Evolutionary conservation across 2,113 vertebrate species (phyloP).

Genomic region (Pituophis catenifer): DNA sequence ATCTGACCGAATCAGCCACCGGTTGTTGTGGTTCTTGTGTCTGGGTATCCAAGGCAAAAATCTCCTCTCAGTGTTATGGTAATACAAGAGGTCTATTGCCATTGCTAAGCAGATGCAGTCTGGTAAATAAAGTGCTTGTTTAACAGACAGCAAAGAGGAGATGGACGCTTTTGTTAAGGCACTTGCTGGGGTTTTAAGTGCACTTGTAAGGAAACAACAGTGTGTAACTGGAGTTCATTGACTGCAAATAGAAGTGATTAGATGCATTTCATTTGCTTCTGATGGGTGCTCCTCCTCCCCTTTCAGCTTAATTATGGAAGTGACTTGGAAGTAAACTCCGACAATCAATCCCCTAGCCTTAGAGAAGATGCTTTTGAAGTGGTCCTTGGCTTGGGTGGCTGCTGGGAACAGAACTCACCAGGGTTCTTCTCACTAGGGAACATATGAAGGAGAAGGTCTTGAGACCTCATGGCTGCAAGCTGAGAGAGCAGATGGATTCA

Average conservation of each 20-base stretch:
- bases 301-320: slow-evolving; percentile 2
- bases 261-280: slow-evolving; percentile 16
- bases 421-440: not conserved
- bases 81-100: slow-evolving; percentile 45
- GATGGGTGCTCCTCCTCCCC: not conserved
- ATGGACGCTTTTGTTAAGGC: slow-evolving; percentile 61
- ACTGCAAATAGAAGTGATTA: slow-evolving; percentile 59
- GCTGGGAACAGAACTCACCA: not conserved
- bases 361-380: not conserved
- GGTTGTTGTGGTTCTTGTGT: not conserved
- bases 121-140: slow-evolving; percentile 52
- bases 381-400: not conserved
- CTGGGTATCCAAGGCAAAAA: slow-evolving; percentile 48
- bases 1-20: not conserved
- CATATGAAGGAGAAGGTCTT: not conserved
- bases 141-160: slow-evolving; percentile 53
- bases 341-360: not conserved
- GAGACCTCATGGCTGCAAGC: not conserved
- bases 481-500: not conserved
- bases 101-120: slow-evolving; percentile 58
- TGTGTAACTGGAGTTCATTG: slow-evolving; percentile 47
- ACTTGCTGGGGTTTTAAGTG: slow-evolving; percentile 58
- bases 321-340: not conserved
- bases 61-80: slow-evolving; percentile 61
- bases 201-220: slow-evolving; percentile 67